These are phyloP conservation scores for Thalassaphorura encarpata DNA, from an alignment of 1,140 invertebrate genomes.

Conservation along the genomic window DNA sequence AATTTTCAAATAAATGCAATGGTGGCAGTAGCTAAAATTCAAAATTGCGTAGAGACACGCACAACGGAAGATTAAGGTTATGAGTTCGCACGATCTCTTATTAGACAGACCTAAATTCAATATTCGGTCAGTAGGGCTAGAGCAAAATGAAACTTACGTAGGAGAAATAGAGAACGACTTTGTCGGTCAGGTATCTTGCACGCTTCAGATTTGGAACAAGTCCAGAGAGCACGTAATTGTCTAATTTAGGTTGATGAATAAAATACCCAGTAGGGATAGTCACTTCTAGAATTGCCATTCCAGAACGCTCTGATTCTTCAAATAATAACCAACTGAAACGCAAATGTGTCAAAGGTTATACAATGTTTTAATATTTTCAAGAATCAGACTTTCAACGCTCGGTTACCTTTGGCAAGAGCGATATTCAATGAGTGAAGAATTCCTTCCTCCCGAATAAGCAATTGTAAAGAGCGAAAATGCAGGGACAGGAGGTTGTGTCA, in stretches of 20 bases:
- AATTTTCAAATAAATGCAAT: neutral
- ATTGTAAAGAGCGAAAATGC: constrained; percentile 62
- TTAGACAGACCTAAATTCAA: no score
- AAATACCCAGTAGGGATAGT: constrained; percentile 88
- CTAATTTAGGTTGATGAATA: constrained; percentile 79
- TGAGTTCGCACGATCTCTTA: no score
- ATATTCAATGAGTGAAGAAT: constrained; percentile 83
- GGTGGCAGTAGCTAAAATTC: neutral
- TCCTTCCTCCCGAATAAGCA: constrained; percentile 71
- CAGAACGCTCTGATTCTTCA: constrained; percentile 46
- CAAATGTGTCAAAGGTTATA: neutral
- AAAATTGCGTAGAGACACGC: no score
- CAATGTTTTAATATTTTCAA: neutral
- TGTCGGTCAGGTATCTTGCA: constrained; percentile 67
- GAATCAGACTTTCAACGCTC: neutral
- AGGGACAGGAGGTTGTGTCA: constrained; percentile 67
- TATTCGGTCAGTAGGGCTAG: no score
- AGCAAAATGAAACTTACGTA: constrained; percentile 76
- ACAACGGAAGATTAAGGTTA: no score
- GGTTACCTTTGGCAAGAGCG: constrained; percentile 65
- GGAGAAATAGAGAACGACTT: constrained; percentile 90
- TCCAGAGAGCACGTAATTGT: constrained; percentile 63
- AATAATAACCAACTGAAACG: constrained; percentile 39
- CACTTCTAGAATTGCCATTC: constrained; percentile 84
- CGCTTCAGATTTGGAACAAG: constrained; percentile 67